These are phyloP conservation scores for Diaperis boleti DNA, from an alignment of 2,888 invertebrate genomes.

Conservation along the genomic window DNA sequence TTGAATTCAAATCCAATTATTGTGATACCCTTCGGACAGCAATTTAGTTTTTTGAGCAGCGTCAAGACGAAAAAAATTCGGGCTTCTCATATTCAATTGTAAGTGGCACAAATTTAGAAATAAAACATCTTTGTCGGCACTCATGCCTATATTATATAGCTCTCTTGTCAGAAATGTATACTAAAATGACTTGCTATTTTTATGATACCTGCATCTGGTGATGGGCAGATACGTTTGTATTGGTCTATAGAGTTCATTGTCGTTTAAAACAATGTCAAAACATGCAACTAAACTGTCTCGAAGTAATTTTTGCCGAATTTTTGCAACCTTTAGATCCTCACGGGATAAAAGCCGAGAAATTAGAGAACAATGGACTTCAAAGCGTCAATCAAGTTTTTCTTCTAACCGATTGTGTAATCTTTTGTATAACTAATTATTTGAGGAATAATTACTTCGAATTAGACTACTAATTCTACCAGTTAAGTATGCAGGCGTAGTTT, in stretches of 20 bases:
- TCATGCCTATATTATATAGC: conserved; percentile 43
- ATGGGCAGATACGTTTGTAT: conserved; percentile 31
- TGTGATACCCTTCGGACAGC: background rate
- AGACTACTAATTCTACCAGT: background rate
- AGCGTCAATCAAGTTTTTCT: background rate
- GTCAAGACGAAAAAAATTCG: conserved; percentile 12
- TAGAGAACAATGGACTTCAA: background rate
- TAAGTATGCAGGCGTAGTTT: too few species aligned
- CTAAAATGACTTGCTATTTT: conserved; percentile 48
- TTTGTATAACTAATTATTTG: conserved; percentile 10
- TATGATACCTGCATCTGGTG: conserved; percentile 38
- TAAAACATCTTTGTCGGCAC: conserved; percentile 44
- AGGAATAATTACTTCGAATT: background rate
- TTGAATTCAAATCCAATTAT: background rate
- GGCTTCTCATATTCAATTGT: conserved; percentile 22
- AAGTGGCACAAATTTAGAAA: conserved; percentile 41
- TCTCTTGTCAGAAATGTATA: conserved; percentile 50
- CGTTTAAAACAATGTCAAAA: conserved; percentile 52
- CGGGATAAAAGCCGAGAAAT: background rate
- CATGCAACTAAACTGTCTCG: conserved; percentile 43
- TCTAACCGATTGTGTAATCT: background rate
- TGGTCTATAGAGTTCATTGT: conserved; percentile 40
- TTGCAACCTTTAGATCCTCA: too few species aligned
- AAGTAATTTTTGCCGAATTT: background rate
- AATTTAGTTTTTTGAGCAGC: too few species aligned